Evolutionary conservation across 2,113 vertebrate genomes (phyloP).

Genomic region (Solenodon paradoxus): DNA sequence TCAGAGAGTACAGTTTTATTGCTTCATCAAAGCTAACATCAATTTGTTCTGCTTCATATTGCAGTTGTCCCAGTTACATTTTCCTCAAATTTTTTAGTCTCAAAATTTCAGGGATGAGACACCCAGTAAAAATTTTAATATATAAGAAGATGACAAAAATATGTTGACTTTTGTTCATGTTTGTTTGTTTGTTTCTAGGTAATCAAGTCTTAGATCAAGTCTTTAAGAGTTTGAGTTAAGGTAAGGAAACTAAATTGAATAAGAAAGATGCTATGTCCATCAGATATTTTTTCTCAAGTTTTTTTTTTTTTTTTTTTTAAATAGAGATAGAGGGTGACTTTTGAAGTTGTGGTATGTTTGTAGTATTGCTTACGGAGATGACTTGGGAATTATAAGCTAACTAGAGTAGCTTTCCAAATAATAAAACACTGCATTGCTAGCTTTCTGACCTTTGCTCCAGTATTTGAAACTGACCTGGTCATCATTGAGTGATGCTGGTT

Average conservation of each 20-base stretch:
- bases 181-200: neutral
- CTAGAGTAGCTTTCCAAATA: neutral
- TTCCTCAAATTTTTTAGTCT: neutral
- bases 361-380: neutral
- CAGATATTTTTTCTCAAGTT: neutral
- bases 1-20: neutral
- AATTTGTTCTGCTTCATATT: neutral
- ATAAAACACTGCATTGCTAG: neutral
- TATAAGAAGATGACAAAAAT: neutral
- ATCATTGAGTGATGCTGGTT: neutral
- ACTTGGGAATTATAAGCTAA: neutral
- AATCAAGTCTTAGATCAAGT: slow-evolving; percentile 7
- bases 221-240: neutral
- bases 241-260: neutral
- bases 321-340: too few species aligned
- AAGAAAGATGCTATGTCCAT: neutral
- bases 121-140: slow-evolving; percentile 4
- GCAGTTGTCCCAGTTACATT: neutral
- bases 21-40: neutral
- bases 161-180: neutral
- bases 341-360: neutral
- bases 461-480: neutral
- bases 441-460: neutral
- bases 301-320: too few species aligned
- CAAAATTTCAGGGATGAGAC: neutral